Base-by-base conservation (phyloP, 2,113 vertebrate species). In the Murina feae region DNA sequence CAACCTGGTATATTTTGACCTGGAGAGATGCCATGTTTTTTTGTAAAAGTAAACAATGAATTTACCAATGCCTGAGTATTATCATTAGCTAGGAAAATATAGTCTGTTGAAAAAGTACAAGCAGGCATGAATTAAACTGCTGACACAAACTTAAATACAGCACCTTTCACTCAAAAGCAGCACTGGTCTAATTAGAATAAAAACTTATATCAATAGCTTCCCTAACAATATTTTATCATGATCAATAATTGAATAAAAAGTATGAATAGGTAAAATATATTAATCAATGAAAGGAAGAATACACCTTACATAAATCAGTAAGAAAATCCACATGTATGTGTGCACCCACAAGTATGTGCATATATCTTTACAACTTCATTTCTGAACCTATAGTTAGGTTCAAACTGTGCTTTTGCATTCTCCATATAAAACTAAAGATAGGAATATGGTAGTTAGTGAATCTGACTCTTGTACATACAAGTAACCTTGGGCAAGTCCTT, bases 141-240 rank as follows among this genome's bases (percentile, higher is more conserved):
- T 97, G 95, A 94, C 91, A 97, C 81, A 95, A 97, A 49, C 58
- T 68, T 58, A 97, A 96, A 55, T 74, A 93, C 23, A 95, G 81
- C 75, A 94, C 2, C 95, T 66, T 96, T 89, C 3, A 28, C 66
- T 93, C 72, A 35, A 90, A 16, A 96, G 80, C 82, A 90, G 92
- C 72, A 76, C 0, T 84, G 88, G 68, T 96, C 6, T 93, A 97
- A 97, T 97, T 90, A 97, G 94, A 96, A 83, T 91, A 95, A 90
- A 75, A 96, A 91, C 47, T 88, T 87, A 95, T 58, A 96, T 94
- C 72, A 96, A 97, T 92, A 96, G 95, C 79, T 93, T 97, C 88
- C 88, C 63, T 87, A 63, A 80, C 97, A 97, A 94, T 93, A 90
- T 96, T 96, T 96, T 97, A 95, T 74, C 88, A 95, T 25, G 51